These are phyloP conservation scores for Gallinago jamesoni DNA, from an alignment of 2,113 vertebrate species.

Conservation along the genomic window DNA sequence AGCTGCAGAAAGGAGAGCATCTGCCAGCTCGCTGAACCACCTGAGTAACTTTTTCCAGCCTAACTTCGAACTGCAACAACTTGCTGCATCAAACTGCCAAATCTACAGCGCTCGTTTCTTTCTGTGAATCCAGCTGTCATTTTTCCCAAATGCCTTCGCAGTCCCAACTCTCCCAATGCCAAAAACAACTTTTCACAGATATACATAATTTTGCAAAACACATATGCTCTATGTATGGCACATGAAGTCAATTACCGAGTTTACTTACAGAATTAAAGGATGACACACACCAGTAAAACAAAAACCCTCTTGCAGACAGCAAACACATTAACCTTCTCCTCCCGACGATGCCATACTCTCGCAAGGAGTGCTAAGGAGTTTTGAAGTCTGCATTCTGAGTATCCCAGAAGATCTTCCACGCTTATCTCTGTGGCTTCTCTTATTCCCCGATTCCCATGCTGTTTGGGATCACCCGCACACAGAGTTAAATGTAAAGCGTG, in stretches of 20 bases:
- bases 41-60: conserved; percentile 59
- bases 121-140: conserved; percentile 65
- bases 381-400: not conserved
- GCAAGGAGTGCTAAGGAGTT: not conserved
- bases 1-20: not conserved
- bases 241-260: conserved; percentile 63
- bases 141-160: conserved; percentile 54
- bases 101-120: conserved; percentile 22
- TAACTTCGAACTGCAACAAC: conserved; percentile 22
- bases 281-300: conserved; percentile 61
- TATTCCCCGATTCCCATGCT: not conserved
- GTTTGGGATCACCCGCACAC: not conserved
- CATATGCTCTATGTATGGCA: conserved; percentile 60
- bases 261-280: conserved; percentile 54
- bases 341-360: not conserved
- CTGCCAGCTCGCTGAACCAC: conserved; percentile 41
- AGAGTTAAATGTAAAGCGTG: rapidly evolving
- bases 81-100: conserved; percentile 51
- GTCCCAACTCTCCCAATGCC: conserved; percentile 56
- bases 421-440: not conserved
- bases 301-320: conserved; percentile 34
- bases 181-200: conserved; percentile 60
- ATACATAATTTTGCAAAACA: conserved; percentile 65
- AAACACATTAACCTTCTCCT: conserved; percentile 36
- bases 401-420: not conserved